Conservation (phyloP, 2,888 invertebrate genomes). For the Diogma glabrata region DNA sequence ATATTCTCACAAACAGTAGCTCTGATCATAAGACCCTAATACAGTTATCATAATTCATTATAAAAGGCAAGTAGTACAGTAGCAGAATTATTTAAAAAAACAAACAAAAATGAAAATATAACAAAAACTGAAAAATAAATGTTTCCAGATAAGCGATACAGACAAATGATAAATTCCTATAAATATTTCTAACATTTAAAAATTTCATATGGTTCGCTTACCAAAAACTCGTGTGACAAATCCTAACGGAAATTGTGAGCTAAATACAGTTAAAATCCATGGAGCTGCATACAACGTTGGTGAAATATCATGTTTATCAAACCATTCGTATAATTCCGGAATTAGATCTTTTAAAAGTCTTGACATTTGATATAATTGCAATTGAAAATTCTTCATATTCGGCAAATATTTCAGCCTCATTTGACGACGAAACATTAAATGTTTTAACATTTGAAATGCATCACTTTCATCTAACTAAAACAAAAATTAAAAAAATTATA, state of each 20-base stretch:
- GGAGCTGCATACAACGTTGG: slow-evolving; percentile 94
- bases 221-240: slow-evolving; percentile 92
- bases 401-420: slow-evolving; percentile 83
- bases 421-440: slow-evolving; percentile 83
- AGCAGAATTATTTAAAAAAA: too few relatives aligned
- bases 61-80: too few relatives aligned
- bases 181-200: too few relatives aligned
- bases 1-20: too few relatives aligned
- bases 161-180: too few relatives aligned
- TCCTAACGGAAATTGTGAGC: slow-evolving; percentile 91
- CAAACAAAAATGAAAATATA: too few relatives aligned
- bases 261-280: slow-evolving; percentile 91
- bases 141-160: too few relatives aligned
- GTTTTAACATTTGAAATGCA: slow-evolving; percentile 76
- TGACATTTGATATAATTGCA: slow-evolving; percentile 84
- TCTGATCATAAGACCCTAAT: too few relatives aligned
- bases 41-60: too few relatives aligned
- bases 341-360: slow-evolving; percentile 79
- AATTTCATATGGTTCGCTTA: slow-evolving; percentile 32
- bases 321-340: slow-evolving; percentile 75
- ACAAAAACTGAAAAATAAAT: too few relatives aligned
- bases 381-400: slow-evolving; percentile 87
- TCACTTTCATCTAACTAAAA: slow-evolving; percentile 85
- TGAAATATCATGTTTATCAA: slow-evolving; percentile 79
- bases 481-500: slow-evolving; percentile 14